A percentile compares a stretch with the other conserved stretches of the same genome.
phyloP scores from a whole-genome alignment of 2,797 vertebrate genomes.

The Sebastes oblongus region DNA sequence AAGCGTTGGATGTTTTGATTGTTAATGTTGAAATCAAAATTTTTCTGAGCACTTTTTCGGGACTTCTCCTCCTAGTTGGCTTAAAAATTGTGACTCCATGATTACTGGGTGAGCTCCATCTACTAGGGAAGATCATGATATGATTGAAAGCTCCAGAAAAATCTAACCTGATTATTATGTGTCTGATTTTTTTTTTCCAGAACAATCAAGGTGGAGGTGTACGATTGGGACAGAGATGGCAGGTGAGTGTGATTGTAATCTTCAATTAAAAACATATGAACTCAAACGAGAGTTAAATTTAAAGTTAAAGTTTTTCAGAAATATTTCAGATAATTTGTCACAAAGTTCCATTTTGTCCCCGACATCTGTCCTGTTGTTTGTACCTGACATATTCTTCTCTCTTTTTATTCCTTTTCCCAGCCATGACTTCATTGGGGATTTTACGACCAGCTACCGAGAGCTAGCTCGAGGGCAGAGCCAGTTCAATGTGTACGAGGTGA shows the following conservation, averaged over 20 bases:
- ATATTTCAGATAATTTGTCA: neutral
- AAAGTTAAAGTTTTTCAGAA: neutral
- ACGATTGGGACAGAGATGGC: conserved; percentile 96
- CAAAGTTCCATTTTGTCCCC: neutral
- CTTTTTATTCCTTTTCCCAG: conserved; percentile 69
- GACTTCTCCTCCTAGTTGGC: neutral
- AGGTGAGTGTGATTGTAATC: conserved; percentile 81
- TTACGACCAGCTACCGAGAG: conserved; percentile 95
- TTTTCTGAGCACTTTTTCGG: neutral
- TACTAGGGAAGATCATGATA: neutral
- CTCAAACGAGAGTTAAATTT: neutral
- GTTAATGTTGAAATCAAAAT: no score
- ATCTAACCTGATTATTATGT: neutral
- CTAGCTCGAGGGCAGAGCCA: conserved; percentile 93
- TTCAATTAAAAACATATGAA: neutral
- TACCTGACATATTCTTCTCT: neutral
- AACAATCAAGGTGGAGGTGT: conserved; percentile 96
- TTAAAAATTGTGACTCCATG: neutral
- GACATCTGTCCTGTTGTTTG: conserved; percentile 2
- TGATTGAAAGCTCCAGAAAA: neutral
- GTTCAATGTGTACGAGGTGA: conserved; percentile 95
- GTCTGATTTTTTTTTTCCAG: conserved; percentile 70
- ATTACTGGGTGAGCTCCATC: neutral
- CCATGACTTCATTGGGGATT: conserved; percentile 97
- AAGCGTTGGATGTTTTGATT: no score